phyloP scores from a whole-genome alignment of 1,140 invertebrate genomes.

The Pristionchus pacificus region DNA sequence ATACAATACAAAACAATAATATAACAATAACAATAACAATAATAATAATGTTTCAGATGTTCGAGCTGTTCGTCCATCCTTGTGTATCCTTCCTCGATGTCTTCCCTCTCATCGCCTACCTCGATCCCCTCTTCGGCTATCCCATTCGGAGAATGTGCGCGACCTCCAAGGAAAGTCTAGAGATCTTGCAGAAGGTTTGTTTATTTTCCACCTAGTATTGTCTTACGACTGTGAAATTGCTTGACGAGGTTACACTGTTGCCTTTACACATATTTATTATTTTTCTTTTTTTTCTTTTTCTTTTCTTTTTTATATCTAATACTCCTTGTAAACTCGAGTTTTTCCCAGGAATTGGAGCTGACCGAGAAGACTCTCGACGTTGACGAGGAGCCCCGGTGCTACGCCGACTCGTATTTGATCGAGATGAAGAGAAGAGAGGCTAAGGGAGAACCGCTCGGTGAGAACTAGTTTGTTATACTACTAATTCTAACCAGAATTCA shows the following conservation, averaged over 20 bases:
- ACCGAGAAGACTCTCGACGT: too few species aligned
- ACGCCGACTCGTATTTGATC: too few species aligned
- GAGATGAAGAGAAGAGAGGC: not conserved
- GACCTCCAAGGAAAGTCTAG: not conserved
- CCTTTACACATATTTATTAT: too few species aligned
- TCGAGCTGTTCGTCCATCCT: not conserved
- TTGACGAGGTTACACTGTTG: not conserved
- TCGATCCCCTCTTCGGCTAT: not conserved
- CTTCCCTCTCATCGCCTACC: not conserved
- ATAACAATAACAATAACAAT: too few species aligned
- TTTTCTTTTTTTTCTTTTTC: too few species aligned
- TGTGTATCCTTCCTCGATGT: not conserved
- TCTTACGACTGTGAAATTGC: not conserved
- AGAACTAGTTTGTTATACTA: not conserved
- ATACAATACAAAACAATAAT: too few species aligned
- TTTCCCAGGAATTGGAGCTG: too few species aligned
- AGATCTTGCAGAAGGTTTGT: not conserved
- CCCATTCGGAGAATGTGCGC: not conserved
- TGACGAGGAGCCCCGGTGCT: too few species aligned
- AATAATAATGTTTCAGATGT: not conserved
- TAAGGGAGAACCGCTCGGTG: not conserved
- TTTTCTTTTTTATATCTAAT: too few species aligned
- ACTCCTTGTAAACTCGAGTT: too few species aligned
- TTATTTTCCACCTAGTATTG: not conserved
- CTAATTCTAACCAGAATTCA: not conserved